phyloP scores from a whole-genome alignment of 2,797 vertebrate genomes.

The Otus scops region DNA sequence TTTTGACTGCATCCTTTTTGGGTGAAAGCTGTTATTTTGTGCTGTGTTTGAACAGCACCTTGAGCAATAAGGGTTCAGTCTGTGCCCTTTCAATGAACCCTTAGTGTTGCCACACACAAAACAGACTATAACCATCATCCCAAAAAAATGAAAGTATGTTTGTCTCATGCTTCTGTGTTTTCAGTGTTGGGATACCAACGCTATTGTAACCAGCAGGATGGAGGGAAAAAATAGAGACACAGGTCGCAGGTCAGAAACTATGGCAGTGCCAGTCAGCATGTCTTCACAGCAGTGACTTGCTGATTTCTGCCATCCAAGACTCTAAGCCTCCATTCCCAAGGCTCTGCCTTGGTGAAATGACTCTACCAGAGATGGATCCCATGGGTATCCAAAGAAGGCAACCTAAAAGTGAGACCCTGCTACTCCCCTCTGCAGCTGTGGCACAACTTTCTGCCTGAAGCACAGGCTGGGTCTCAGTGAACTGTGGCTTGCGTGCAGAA shows the following conservation, averaged over 20 bases:
- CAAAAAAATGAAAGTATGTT: background rate
- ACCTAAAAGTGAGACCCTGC: background rate
- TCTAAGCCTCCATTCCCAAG: background rate
- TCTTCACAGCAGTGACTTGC: background rate
- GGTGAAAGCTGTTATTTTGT: background rate
- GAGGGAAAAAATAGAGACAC: background rate
- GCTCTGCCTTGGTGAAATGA: background rate
- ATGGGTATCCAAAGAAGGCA: background rate
- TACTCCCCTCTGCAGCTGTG: constrained; percentile 54
- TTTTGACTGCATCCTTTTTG: background rate
- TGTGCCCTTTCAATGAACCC: background rate
- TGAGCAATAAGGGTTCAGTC: background rate
- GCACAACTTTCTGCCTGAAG: constrained; percentile 73
- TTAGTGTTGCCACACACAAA: background rate
- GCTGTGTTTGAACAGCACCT: background rate
- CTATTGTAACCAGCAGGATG: background rate
- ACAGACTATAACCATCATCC: background rate
- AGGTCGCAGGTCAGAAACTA: background rate
- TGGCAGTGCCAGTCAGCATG: background rate
- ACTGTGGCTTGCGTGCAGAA: constrained; percentile 64
- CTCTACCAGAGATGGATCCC: background rate
- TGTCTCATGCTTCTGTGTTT: background rate
- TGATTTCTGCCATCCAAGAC: background rate
- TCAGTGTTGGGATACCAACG: background rate
- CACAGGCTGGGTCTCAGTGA: constrained; percentile 70